Base-by-base conservation (phyloP, 1,140 invertebrate species). In the Drosophila ambigua region DNA sequence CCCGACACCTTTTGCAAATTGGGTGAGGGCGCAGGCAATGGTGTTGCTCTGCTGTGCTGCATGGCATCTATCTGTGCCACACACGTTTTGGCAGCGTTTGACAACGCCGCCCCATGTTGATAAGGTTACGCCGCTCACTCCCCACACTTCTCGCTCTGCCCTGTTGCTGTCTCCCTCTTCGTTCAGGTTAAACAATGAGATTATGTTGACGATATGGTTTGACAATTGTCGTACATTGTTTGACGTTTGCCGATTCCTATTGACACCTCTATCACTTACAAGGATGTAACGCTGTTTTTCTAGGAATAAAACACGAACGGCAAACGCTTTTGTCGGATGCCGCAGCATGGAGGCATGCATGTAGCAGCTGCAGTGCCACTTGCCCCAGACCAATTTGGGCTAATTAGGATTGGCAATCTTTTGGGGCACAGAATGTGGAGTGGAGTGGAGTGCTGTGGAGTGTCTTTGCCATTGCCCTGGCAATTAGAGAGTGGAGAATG, bases 121-220 rank as follows among this genome's bases (percentile, higher is more conserved):
- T 85, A 83, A 83, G 80, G 71, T 61, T 54, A 45, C 51, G 64
- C 39, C 26, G 6, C 60, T 15, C 13, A 55, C 26, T 50, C 48
- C 49, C 6, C 20, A 28, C 28, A 61, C 28, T 16, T 20, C 13
- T 15, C 44, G 15, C 43, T 48, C 46, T n/a, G 20, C 2, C 26
- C 51, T 13, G 4, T 39, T 11, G 13, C 35, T 39, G 35, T 39
- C 31, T 46, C 53, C n/a, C 28, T 23, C 9, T 16, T 23, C 64
- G n/a, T 57, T 54, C 80, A 78, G 74, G 66, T 87, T 83, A 88
- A 90, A 90, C 88, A 90, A 90, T 80, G 73, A 88, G 88, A 90
- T 90, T 90, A 90, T 90, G 88, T 90, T 79, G 83, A 83, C 79
- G 88, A 88, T 90, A 90, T 90, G 88, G 82, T 90, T 83, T 90